These are phyloP conservation scores for Zootoca vivipara DNA, from an alignment of 2,113 vertebrate species.

Conservation along the genomic window DNA sequence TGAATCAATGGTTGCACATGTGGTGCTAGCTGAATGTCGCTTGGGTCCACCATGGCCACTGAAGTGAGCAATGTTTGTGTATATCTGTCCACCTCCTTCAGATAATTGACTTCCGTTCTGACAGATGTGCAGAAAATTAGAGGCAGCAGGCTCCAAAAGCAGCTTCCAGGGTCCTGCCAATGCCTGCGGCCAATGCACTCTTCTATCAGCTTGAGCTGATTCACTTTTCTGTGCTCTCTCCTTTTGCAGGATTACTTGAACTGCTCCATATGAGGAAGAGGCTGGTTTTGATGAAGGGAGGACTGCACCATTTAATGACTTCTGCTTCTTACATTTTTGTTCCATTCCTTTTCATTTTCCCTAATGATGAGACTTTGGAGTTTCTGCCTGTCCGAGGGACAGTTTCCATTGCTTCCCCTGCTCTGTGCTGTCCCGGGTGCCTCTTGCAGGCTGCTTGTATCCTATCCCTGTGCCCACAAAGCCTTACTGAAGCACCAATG, in stretches of 20 bases:
- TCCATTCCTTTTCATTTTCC: conserved; percentile 40
- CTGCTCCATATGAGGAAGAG: conserved; percentile 70
- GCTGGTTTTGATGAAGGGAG: conserved; percentile 65
- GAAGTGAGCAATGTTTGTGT: background rate
- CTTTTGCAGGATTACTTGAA: conserved; percentile 77
- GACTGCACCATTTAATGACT: conserved; percentile 77
- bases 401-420: conserved; percentile 9
- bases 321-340: conserved; percentile 75
- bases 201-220: background rate
- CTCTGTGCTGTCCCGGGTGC: background rate
- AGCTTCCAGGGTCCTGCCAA: background rate
- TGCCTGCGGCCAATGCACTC: background rate
- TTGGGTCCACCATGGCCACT: background rate
- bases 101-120: background rate
- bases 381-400: background rate
- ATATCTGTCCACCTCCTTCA: background rate
- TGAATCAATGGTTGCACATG: background rate
- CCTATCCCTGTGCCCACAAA: background rate
- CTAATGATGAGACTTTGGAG: conserved; percentile 58
- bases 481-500: background rate
- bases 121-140: background rate
- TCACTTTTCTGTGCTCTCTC: background rate
- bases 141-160: background rate
- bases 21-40: background rate
- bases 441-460: background rate